Evolutionary conservation across 2,797 vertebrate species (phyloP).

Genomic region (Hypotaenidia okinawae): DNA sequence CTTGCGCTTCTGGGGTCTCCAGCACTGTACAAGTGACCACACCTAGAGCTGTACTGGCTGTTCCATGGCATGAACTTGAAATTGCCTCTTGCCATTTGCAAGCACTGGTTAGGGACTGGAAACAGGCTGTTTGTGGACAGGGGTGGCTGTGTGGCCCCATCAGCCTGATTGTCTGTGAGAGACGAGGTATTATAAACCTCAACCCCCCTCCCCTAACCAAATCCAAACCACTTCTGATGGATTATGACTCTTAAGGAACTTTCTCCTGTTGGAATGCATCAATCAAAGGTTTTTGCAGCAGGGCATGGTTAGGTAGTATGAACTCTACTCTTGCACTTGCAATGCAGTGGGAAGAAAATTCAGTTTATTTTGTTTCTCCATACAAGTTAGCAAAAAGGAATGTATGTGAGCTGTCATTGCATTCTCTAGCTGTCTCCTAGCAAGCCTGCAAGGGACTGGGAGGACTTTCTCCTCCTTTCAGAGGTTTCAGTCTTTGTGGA

Average conservation of each 20-base stretch:
- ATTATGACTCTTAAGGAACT: background rate
- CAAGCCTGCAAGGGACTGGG: background rate
- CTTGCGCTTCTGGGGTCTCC: background rate
- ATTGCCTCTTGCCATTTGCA: background rate
- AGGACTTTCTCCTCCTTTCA: background rate
- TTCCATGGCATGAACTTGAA: background rate
- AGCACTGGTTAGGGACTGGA: background rate
- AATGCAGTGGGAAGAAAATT: background rate
- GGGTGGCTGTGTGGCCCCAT: background rate
- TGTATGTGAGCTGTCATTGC: background rate
- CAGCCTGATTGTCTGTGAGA: rapidly evolving
- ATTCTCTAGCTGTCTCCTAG: background rate
- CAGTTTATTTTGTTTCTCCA: background rate
- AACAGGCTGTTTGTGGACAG: too few relatives aligned
- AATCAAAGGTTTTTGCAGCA: background rate
- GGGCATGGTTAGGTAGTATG: background rate
- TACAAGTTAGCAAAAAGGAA: background rate
- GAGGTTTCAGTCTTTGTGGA: background rate
- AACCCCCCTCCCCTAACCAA: background rate
- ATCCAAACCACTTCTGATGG: background rate
- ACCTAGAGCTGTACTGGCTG: background rate
- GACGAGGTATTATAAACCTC: background rate
- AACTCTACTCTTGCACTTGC: background rate
- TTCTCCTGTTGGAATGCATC: background rate
- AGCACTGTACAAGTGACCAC: background rate